Conservation (phyloP, 2,888 invertebrate genomes). For the Palloptera scutellata region DNA sequence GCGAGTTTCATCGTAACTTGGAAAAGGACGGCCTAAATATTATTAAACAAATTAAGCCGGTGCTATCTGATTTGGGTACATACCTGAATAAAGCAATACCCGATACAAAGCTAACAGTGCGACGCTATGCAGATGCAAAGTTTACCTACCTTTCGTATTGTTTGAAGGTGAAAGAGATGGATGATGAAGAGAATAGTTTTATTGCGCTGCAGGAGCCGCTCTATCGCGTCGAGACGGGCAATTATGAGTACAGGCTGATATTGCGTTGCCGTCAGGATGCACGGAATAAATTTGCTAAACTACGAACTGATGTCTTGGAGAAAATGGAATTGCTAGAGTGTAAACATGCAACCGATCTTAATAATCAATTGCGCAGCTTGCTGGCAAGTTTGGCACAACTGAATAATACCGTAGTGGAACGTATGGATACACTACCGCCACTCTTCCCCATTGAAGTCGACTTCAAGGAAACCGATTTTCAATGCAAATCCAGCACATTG, state of each 20-base stretch:
- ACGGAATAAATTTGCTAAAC: conserved; percentile 80
- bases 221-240: conserved; percentile 98
- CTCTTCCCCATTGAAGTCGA: conserved; percentile 97
- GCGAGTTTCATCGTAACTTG: conserved; percentile 90
- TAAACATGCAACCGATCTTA: conserved; percentile 97
- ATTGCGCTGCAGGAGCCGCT: conserved; percentile 93
- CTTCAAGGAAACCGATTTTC: conserved; percentile 89
- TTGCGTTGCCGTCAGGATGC: conserved; percentile 96
- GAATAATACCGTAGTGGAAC: conserved; percentile 75
- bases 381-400: conserved; percentile 82
- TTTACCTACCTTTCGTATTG: conserved; percentile 99
- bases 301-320: conserved; percentile 90
- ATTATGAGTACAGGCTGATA: conserved; percentile 97
- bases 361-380: conserved; percentile 82
- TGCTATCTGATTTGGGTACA: conserved; percentile 93
- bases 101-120: conserved; percentile 95
- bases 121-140: conserved; percentile 98
- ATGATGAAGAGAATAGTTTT: conserved; percentile 97
- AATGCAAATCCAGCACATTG: conserved; percentile 72
- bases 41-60: conserved; percentile 91
- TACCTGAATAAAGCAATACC: conserved; percentile 98
- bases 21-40: conserved; percentile 90
- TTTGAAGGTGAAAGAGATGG: conserved; percentile 99
- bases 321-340: conserved; percentile 97
- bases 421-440: conserved; percentile 76